Percentiles rank a stretch among this genome's conserved stretches.
Conservation (phyloP, 1,140 invertebrate genomes). For the Battus philenor region DNA sequence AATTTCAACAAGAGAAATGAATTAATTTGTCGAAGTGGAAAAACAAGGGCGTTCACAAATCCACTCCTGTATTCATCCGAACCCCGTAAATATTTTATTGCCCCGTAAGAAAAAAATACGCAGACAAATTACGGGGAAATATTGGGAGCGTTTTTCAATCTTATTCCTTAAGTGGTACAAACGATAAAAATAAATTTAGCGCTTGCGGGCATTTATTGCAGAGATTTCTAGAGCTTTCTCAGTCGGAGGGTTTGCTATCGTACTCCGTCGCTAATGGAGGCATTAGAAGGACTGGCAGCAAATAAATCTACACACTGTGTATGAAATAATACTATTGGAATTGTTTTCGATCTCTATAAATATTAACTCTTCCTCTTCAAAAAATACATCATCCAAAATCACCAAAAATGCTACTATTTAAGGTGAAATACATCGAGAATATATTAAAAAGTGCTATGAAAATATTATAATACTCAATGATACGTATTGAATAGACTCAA, state of each 20-base stretch:
- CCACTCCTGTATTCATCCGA: conserved; percentile 58
- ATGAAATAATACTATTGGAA: too few species aligned
- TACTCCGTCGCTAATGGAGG: conserved; percentile 19
- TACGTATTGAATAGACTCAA: too few species aligned
- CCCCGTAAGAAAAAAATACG: conserved; percentile 48
- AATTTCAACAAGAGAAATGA: conserved; percentile 59
- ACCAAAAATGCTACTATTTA: too few species aligned
- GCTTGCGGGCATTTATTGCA: conserved; percentile 67
- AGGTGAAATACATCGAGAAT: too few species aligned
- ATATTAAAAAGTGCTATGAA: too few species aligned
- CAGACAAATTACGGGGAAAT: conserved; percentile 62
- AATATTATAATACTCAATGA: too few species aligned
- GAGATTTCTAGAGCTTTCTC: conserved; percentile 61
- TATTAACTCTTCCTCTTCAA: too few species aligned
- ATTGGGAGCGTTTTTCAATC: conserved; percentile 68
- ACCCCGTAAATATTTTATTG: conserved; percentile 71
- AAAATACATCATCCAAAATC: too few species aligned
- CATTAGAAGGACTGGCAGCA: conserved; percentile 14
- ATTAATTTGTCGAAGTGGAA: conserved; percentile 53
- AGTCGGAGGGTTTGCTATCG: conserved; percentile 23
- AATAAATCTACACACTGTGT: conserved; percentile 4
- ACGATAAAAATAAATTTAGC: conserved; percentile 73
- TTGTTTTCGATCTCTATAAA: too few species aligned
- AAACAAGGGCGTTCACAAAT: conserved; percentile 41
- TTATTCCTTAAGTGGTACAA: conserved; percentile 73